These are phyloP conservation scores for Bhutanitis thaidina DNA, from an alignment of 2,888 invertebrate genomes.

Conservation along the genomic window DNA sequence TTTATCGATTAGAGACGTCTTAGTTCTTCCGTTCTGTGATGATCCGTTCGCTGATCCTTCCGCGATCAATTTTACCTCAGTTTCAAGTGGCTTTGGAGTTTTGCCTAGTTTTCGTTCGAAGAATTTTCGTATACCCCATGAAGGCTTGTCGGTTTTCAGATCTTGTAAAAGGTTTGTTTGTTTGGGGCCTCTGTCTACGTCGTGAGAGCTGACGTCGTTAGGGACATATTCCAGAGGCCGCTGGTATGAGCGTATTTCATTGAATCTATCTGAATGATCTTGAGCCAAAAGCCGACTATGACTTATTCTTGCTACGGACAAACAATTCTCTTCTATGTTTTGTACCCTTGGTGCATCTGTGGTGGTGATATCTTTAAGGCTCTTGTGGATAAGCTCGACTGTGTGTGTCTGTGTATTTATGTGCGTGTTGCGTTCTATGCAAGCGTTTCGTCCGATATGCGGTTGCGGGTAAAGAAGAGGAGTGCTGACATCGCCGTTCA, in stretches of 20 bases:
- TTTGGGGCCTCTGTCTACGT: constrained; percentile 56
- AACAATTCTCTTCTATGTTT: constrained; percentile 48
- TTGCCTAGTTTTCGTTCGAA: constrained; percentile 59
- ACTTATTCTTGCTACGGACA: constrained; percentile 56
- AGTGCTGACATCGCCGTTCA: constrained; percentile 55
- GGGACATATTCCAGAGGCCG: constrained; percentile 83
- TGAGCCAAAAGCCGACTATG: constrained; percentile 35
- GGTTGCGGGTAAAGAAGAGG: constrained; percentile 83
- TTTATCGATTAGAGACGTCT: constrained; percentile 58
- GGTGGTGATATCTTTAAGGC: constrained; percentile 76
- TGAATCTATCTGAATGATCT: constrained; percentile 45
- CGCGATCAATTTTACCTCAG: constrained; percentile 77
- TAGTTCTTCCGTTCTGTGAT: constrained; percentile 38
- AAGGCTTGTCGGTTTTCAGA: constrained; percentile 54
- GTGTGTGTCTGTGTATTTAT: constrained; percentile 81
- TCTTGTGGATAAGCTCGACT: constrained; percentile 81
- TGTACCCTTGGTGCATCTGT: constrained; percentile 34
- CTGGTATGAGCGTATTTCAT: constrained; percentile 63
- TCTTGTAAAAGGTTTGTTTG: constrained; percentile 65
- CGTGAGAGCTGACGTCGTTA: constrained; percentile 82
- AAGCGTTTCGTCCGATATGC: constrained; percentile 92
- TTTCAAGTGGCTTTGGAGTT: constrained; percentile 58
- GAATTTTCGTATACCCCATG: constrained; percentile 64
- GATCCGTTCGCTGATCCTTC: constrained; percentile 35
- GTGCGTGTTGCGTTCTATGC: constrained; percentile 85